Conservation (phyloP, 2,888 invertebrate species). For the Unio pictorum region DNA sequence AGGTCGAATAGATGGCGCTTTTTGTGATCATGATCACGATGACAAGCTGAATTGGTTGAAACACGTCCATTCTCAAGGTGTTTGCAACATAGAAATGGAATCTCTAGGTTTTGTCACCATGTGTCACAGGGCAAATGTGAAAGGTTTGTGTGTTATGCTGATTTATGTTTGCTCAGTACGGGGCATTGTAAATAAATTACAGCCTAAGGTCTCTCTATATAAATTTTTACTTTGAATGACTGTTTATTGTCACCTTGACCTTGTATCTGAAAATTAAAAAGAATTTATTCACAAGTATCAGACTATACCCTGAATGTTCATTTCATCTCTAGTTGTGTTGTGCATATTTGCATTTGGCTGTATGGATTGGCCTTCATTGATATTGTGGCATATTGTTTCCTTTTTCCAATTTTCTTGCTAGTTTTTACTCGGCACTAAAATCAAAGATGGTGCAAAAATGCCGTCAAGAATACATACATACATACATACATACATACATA, state of each 20-base stretch:
- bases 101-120: constrained; percentile 93
- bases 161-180: no score
- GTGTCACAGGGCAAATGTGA: constrained; percentile 92
- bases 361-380: no score
- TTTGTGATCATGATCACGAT: constrained; percentile 92
- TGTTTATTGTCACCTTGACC: neutral
- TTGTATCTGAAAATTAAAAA: neutral
- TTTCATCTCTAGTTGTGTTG: no score
- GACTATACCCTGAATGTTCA: no score
- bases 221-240: neutral
- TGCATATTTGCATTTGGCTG: no score
- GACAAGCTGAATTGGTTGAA: constrained; percentile 90
- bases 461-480: no score
- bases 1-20: constrained; percentile 95
- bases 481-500: no score
- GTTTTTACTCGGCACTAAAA: no score
- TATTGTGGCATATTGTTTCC: no score
- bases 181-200: neutral
- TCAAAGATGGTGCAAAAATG: no score
- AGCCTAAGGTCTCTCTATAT: neutral
- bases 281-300: no score
- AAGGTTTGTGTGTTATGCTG: constrained; percentile 70
- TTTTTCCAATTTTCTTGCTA: no score
- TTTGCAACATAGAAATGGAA: constrained; percentile 98
- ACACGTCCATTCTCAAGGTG: constrained; percentile 77